A percentile compares a stretch with the other conserved stretches of the same genome.
Evolutionary conservation across 2,888 invertebrate genomes (phyloP).

Genomic region (Candidula unifasciata): DNA sequence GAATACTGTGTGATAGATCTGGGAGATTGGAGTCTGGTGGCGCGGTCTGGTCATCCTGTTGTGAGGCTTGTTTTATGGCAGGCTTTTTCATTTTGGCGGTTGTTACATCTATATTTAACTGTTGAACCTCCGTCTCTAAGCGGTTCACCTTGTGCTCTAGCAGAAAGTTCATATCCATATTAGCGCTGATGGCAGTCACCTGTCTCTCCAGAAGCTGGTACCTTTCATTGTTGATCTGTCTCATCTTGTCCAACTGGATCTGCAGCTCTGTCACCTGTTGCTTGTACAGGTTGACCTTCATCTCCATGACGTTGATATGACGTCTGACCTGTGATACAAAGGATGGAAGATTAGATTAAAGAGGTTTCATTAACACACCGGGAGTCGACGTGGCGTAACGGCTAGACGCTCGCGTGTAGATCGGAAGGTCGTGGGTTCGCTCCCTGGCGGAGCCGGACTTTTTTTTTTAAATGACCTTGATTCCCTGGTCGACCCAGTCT

Average conservation of each 20-base stretch:
- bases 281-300: constrained; percentile 55
- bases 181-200: neutral
- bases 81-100: neutral
- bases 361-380: too few species aligned
- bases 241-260: constrained; percentile 54
- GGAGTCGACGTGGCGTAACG: too few species aligned
- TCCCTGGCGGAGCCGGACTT: too few species aligned
- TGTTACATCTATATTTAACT: constrained; percentile 13
- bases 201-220: constrained; percentile 44
- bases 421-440: too few species aligned
- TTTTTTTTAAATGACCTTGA: too few species aligned
- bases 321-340: constrained; percentile 39
- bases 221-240: constrained; percentile 48
- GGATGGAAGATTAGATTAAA: neutral
- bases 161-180: neutral
- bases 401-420: too few species aligned
- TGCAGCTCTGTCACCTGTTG: constrained; percentile 55
- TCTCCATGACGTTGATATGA: constrained; percentile 55
- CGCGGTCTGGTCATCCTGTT: neutral
- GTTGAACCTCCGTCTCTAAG: constrained; percentile 26
- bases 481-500: too few species aligned
- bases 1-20: constrained; percentile 24
- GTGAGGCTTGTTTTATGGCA: neutral
- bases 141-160: constrained; percentile 23
- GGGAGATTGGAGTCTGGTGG: neutral